Evolutionary conservation across 64 coral and sea anemone species (phyloP).

Genomic region (Acropora yongei): DNA sequence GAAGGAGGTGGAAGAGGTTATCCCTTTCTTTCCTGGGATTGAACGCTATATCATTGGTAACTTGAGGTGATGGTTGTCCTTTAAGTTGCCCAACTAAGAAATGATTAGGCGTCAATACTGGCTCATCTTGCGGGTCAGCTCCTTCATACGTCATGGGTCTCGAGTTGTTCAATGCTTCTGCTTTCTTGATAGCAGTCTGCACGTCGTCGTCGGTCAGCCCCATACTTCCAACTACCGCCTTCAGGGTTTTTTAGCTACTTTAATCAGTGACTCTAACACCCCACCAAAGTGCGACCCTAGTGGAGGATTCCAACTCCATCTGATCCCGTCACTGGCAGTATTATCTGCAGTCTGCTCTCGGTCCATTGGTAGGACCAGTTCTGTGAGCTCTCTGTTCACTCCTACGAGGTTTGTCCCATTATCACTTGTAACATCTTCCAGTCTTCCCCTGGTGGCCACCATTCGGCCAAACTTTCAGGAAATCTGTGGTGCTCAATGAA

Average conservation of each 20-base stretch:
- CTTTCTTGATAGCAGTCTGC: conserved; percentile 14
- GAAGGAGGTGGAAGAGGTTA: too few species aligned
- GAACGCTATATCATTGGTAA: background rate
- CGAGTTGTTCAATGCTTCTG: background rate
- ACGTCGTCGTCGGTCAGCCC: conserved; percentile 57
- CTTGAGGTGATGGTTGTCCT: conserved; percentile 1
- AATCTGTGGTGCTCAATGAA: background rate
- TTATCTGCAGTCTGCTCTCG: background rate
- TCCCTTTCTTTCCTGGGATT: background rate
- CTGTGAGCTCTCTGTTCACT: background rate
- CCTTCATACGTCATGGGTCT: too few species aligned
- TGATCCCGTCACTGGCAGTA: background rate
- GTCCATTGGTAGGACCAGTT: conserved; percentile 2
- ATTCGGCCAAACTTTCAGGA: conserved; percentile 26
- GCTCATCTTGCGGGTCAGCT: too few species aligned
- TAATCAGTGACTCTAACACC: too few species aligned
- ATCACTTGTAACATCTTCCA: conserved; percentile 14
- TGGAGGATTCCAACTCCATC: conserved; percentile 51
- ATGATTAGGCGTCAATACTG: too few species aligned
- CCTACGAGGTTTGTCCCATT: conserved; percentile 52
- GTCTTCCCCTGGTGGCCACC: conserved; percentile 17
- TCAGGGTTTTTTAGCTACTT: conserved; percentile 14
- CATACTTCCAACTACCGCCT: conserved; percentile 34
- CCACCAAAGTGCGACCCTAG: too few species aligned
- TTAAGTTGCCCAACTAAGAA: background rate